Evolutionary conservation across 2,797 vertebrate genomes (phyloP), one percentile per base, ranked within the genome.

Genomic region (Discoglossus pictus): DNA sequence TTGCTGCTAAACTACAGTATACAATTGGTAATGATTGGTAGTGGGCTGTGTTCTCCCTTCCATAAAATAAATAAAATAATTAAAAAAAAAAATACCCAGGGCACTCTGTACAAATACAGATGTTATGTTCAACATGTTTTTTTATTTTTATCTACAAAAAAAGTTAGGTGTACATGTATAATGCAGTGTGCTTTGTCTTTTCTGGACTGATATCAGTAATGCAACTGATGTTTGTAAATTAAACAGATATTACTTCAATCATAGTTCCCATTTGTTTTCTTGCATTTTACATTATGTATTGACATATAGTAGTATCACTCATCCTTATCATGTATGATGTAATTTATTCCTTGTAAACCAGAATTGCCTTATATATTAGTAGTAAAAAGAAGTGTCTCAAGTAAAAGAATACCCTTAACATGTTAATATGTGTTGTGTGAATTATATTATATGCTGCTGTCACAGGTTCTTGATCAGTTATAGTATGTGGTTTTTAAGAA

Each of bases 151-250:
- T 80, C 83, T 81, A 78, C 76, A 82, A 78, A 75, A 75, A 80
- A 86, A 74, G 38, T 78, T 89, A 89, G 86, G 79, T 88, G 84
- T 91, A 83, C 80, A 80, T 89, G 88, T 90, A 83, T 87, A 83
- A 90, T 94, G 88, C 87, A 82, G 88, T 90, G 92, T 94, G 88
- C 88, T 93, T 92, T 93, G 91, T 93, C 87, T 88, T 87, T 90
- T 92, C 82, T 87, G 87, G 93, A 95, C 92, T 93, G 91, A 93
- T 94, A 92, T 95, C 93, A 93, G 93, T 95, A 91, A 85, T 88
- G 84, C 89, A 91, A 92, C 93, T 94, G 93, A 94, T 94, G 89
- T 94, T 92, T 96, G 91, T 93, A 95, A 92, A 96, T 97, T 97
- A 96, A 98, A 96, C 91, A 92, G 88, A 92, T 94, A 94, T 93